phyloP scores from a whole-genome alignment of 2,113 vertebrate genomes.

The Sinocyclocheilus maitianheensis region DNA sequence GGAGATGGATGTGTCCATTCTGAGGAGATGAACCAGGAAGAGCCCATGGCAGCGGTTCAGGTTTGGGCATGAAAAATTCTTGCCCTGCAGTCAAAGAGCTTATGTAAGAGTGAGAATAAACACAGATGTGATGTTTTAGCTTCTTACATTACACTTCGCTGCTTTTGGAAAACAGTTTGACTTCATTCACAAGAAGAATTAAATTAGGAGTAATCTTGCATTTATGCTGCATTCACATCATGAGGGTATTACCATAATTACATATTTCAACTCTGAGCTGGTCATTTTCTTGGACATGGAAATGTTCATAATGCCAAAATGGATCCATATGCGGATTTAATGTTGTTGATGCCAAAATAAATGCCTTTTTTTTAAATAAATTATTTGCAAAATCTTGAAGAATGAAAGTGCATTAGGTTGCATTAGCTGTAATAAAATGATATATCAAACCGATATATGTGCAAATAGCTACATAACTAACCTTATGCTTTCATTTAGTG shows the following conservation, averaged over 20 bases:
- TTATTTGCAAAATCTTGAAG: neutral
- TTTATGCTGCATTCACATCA: slow-evolving; percentile 10
- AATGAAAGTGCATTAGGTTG: neutral
- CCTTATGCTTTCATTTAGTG: neutral
- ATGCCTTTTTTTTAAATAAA: neutral
- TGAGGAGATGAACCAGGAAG: neutral
- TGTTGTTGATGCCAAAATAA: neutral
- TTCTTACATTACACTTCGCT: neutral
- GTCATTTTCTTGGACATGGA: neutral
- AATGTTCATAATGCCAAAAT: neutral
- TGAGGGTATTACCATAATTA: slow-evolving; percentile 3
- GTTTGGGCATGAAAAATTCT: slow-evolving; percentile 47
- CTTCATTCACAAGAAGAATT: slow-evolving; percentile 24
- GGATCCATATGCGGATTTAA: slow-evolving; percentile 1
- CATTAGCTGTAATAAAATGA: neutral
- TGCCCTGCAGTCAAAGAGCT: slow-evolving; percentile 37
- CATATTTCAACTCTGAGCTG: neutral
- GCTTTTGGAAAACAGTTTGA: neutral
- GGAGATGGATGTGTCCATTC: slow-evolving; percentile 16
- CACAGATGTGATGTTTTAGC: slow-evolving; percentile 23
- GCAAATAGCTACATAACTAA: neutral
- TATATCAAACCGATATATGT: neutral
- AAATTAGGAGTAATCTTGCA: slow-evolving; percentile 4
- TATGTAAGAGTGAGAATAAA: slow-evolving; percentile 26
- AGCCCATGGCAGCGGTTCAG: neutral